Evolutionary conservation across 2,888 invertebrate species (phyloP), one percentile per base, ranked within the genome.

Genomic region (Polymixis flavicincta): DNA sequence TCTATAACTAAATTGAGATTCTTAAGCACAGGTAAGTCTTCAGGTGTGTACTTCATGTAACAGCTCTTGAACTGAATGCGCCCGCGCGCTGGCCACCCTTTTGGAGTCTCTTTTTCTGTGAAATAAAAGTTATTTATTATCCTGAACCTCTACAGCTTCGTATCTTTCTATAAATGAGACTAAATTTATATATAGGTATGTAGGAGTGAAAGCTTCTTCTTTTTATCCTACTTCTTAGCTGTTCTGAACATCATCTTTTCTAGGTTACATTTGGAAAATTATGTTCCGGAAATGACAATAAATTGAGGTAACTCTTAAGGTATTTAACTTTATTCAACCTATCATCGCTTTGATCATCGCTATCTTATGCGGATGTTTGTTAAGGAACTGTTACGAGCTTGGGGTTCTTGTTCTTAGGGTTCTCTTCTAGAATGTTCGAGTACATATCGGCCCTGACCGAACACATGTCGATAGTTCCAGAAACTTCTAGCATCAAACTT

Each of bases 41-140:
- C 96, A 6, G 97, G 96, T 0, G 97, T 95, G 90, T 98, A 98
- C 85, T 97, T 97, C 90, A 98, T 95, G 83, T 96, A 97, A 89
- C 97, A 97, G 82, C 97, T 94, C 57, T 96, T 95, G 91, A 98
- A 98, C 76, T 94, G 93, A 42, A 98, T 96, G 82, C 97, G 96
- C 0, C 98, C 98, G 6, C 96, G 94, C 48, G 94, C 94, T 0
- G 98, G 98, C 98, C 98, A 98, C 55, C 95, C 95, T 68, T 94
- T 91, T 0, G 97, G 96, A 5, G 98, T 97, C 88, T 95, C 95
- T 76, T 91, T 92, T 55, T 91, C 95, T 96, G 90, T 54, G 90
- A 92, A 78, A 76, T 66, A 74, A 72, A 78, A 55, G 11, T 70
- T 22, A 22, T 42, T 32, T 48, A 28, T 28, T 19, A 71, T 55